phyloP scores from a whole-genome alignment of 1,140 invertebrate genomes.

The Megathymus violae region DNA sequence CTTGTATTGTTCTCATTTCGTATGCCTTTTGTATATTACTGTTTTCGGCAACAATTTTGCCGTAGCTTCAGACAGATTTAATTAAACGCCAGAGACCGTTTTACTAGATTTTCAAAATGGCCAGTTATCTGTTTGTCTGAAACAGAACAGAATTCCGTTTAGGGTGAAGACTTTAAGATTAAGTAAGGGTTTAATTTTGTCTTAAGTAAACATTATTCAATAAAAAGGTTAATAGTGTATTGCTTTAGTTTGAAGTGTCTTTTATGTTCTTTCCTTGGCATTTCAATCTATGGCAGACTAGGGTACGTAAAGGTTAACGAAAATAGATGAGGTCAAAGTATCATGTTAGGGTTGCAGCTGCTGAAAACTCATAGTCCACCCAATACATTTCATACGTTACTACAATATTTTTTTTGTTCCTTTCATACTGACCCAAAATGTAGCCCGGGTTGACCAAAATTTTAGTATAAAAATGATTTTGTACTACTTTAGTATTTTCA shows the following conservation, averaged over 20 bases:
- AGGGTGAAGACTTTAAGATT: too few species aligned
- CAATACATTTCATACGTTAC: too few species aligned
- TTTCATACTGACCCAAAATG: too few species aligned
- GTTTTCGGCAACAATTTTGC: neutral
- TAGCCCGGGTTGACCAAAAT: too few species aligned
- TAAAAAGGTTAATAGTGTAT: too few species aligned
- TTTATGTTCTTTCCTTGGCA: neutral
- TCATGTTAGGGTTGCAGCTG: neutral
- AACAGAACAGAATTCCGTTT: neutral
- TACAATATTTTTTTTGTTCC: too few species aligned
- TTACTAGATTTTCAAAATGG: neutral
- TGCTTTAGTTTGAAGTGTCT: neutral
- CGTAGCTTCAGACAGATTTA: neutral
- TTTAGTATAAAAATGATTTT: too few species aligned
- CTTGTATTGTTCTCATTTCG: conserved; percentile 45
- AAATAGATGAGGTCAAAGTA: neutral
- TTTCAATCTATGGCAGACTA: neutral
- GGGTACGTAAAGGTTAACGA: neutral
- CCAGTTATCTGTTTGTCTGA: neutral
- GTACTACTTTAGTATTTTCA: too few species aligned
- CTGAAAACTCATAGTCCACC: neutral
- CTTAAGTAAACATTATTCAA: too few species aligned
- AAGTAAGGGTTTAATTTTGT: too few species aligned
- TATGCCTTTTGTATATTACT: conserved; percentile 2
- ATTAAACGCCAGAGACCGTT: neutral